phyloP scores from a whole-genome alignment of 2,113 vertebrate genomes.

The Pandion haliaetus region DNA sequence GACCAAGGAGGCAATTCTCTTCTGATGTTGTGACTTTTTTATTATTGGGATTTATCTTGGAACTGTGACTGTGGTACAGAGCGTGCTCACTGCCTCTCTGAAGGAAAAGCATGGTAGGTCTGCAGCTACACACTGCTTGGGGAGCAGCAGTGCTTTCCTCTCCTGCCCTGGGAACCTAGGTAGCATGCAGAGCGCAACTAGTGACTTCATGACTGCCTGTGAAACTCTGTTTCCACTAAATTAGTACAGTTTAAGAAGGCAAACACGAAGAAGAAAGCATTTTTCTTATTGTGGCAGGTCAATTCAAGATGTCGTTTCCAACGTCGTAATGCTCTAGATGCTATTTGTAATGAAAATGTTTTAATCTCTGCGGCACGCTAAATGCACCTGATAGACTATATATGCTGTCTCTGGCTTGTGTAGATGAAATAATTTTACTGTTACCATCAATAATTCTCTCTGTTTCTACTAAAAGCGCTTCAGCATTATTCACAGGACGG shows the following conservation, averaged over 20 bases:
- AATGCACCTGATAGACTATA: neutral
- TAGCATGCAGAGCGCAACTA: neutral
- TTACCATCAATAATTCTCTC: slow-evolving; percentile 13
- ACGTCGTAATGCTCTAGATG: neutral
- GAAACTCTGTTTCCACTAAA: neutral
- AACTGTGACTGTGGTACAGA: neutral
- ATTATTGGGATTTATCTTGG: neutral
- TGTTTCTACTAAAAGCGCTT: neutral
- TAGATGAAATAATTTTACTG: slow-evolving; percentile 8
- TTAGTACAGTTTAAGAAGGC: neutral
- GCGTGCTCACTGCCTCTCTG: rapidly evolving
- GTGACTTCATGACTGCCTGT: neutral
- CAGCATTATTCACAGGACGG: neutral
- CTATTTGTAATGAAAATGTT: neutral
- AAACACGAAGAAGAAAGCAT: neutral
- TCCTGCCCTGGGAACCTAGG: neutral
- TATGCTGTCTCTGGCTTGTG: neutral
- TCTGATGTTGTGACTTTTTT: neutral
- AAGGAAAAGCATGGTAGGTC: neutral
- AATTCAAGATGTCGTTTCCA: neutral
- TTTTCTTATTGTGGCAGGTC: neutral
- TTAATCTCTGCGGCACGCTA: neutral
- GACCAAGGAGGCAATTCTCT: neutral
- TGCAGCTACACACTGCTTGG: neutral
- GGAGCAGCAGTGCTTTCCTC: neutral